Evolutionary conservation across 2,113 vertebrate genomes (phyloP).

Genomic region (Tetraodon nigroviridis): DNA sequence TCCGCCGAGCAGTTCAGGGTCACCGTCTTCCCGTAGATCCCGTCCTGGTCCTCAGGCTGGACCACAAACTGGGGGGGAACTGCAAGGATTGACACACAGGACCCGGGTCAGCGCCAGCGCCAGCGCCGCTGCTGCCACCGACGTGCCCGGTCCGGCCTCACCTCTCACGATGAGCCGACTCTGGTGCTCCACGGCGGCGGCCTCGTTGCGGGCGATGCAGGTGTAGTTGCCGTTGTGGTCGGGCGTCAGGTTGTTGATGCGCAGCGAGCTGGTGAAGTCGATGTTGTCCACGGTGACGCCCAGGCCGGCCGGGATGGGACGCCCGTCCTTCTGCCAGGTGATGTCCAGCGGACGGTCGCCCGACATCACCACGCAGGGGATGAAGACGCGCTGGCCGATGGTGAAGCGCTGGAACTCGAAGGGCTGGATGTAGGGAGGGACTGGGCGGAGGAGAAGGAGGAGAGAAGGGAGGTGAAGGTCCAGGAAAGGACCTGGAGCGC

Average conservation of each 20-base stretch:
- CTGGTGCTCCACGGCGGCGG: slow-evolving; percentile 91
- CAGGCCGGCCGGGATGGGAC: slow-evolving; percentile 88
- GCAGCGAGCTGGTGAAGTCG: slow-evolving; percentile 94
- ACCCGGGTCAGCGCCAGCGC: neutral
- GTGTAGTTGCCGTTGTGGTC: slow-evolving; percentile 98
- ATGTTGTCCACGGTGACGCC: slow-evolving; percentile 98
- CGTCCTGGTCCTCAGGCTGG: slow-evolving; percentile 94
- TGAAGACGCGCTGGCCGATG: slow-evolving; percentile 96
- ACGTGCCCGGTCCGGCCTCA: slow-evolving; percentile 47
- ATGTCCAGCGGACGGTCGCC: slow-evolving; percentile 96
- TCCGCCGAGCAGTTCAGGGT: slow-evolving; percentile 97
- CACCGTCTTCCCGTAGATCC: slow-evolving; percentile 95
- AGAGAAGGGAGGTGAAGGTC: too few species aligned
- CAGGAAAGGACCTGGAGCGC: too few species aligned
- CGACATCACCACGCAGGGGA: slow-evolving; percentile 96
- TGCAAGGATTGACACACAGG: slow-evolving; percentile 55
- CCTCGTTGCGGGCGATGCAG: slow-evolving; percentile 96
- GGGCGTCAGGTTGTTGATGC: slow-evolving; percentile 93
- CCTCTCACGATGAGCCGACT: slow-evolving; percentile 97
- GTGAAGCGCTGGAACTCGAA: slow-evolving; percentile 97
- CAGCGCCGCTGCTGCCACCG: too few species aligned
- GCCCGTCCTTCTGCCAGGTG: slow-evolving; percentile 98
- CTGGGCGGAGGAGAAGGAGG: slow-evolving; percentile 62
- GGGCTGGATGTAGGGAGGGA: slow-evolving; percentile 95
- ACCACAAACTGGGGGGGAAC: slow-evolving; percentile 98